Percentiles rank a stretch among this genome's conserved stretches.
phyloP scores from a whole-genome alignment of 2,888 invertebrate genomes.

The Eristalis tenax region DNA sequence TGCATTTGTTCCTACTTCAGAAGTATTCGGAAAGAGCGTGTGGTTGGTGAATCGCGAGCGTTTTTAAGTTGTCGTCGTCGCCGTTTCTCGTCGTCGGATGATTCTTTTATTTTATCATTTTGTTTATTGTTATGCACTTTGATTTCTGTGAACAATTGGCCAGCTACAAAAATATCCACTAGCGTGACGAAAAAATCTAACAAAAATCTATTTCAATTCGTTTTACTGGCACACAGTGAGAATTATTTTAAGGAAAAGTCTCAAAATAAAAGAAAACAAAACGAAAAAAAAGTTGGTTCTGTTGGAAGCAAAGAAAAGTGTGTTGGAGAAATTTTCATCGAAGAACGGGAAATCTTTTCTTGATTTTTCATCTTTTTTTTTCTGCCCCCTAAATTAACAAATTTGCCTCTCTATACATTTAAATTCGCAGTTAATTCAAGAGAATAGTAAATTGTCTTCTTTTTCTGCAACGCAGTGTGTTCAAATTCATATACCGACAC shows the following conservation, averaged over 20 bases:
- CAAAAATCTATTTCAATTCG: constrained; percentile 58
- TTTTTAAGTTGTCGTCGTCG: constrained; percentile 55
- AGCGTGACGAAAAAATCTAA: constrained; percentile 36
- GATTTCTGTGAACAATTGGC: constrained; percentile 57
- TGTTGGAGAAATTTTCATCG: constrained; percentile 71
- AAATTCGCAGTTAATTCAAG: neutral
- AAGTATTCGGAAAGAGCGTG: constrained; percentile 67
- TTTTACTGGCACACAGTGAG: constrained; percentile 53
- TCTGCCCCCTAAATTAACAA: constrained; percentile 1
- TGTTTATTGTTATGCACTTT: constrained; percentile 65
- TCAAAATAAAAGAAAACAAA: constrained; percentile 11
- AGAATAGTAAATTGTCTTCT: neutral
- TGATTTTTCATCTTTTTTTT: neutral
- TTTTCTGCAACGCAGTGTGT: neutral
- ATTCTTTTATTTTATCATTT: constrained; percentile 35
- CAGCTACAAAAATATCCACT: constrained; percentile 51
- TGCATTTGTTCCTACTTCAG: constrained; percentile 52
- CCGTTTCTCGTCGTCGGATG: constrained; percentile 41
- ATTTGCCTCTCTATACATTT: neutral
- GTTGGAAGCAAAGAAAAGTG: constrained; percentile 65
- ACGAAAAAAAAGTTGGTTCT: constrained; percentile 30
- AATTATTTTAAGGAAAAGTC: constrained; percentile 65
- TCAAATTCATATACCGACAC: neutral
- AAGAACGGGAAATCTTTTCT: constrained; percentile 53
- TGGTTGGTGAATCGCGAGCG: constrained; percentile 61